Base-by-base conservation (phyloP, 2,797 vertebrate genomes). In the Platalea minor region DNA sequence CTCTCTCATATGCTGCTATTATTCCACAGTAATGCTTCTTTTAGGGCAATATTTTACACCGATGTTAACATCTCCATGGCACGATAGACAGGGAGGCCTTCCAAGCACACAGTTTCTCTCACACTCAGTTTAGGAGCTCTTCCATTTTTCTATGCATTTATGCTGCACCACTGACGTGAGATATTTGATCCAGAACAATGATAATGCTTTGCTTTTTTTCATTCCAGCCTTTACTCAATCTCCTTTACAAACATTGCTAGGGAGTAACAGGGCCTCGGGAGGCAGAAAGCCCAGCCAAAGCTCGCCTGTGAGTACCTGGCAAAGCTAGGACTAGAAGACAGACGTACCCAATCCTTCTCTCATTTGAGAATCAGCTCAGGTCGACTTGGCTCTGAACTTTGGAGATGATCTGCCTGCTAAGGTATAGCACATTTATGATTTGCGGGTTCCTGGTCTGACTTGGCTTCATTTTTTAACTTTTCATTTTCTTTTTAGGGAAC, bases 381-480 rank as follows among this genome's bases (percentile, higher is more conserved):
- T 96, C 5, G 21, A 87, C 85, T n/a, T 3, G 37, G 54, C 85
- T 78, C 82, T 88, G 91, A 95, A 96, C 80, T 94, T 88, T 13
- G 80, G 89, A 83, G 94, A 91, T 43, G 85, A 95, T 97, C 85
- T 88, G 95, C 86, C 84, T 88, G 74, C 94, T 85, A 82, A 97
- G 75, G 53, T 59, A 50, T 19, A 65, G 80, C 90, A 85, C 91
- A 56, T 93, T 87, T 93, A 84, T 94, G 95, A 97, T 96, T 92
- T 93, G 96, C 0, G 0, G 65, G 53, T 88, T 94, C 91, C 59
- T 50, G 69, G 72, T 85, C 89, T 90, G 96, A 93, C 89, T 95
- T 94, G 94, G 96, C 93, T 96, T 96, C 96, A 89, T 96, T 97
- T 97, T 95, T 95, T 91, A 96, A 95, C 94, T 97, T 97, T 92